These are phyloP conservation scores for Lytechinus pictus DNA, from an alignment of 35 echinoderm and acorn worm genomes.

Conservation along the genomic window DNA sequence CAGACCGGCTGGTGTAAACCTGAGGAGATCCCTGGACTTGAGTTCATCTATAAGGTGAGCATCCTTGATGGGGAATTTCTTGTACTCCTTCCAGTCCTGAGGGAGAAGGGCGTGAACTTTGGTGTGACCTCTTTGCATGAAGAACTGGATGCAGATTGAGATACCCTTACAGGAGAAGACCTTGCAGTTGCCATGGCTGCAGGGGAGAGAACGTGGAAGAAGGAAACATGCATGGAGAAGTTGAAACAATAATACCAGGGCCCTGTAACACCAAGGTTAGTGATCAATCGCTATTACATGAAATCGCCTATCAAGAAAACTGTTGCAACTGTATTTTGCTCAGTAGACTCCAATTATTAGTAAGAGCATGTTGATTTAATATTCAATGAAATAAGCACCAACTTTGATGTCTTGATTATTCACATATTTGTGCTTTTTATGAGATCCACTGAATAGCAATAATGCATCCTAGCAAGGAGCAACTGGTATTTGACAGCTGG, in stretches of 20 bases:
- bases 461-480: too few relatives aligned
- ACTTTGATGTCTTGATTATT: too few relatives aligned
- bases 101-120: conserved; percentile 67
- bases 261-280: too few relatives aligned
- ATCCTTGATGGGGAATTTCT: conserved; percentile 59
- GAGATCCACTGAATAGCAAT: too few relatives aligned
- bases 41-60: conserved; percentile 57
- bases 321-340: not conserved
- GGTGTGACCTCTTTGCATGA: conserved; percentile 60
- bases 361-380: not conserved
- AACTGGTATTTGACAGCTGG: too few relatives aligned
- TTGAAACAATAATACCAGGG: not conserved
- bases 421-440: too few relatives aligned
- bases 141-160: conserved; percentile 64
- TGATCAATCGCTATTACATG: not conserved
- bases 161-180: conserved; percentile 70
- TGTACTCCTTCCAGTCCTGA: conserved; percentile 24
- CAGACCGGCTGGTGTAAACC: conserved; percentile 58
- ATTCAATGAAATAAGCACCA: not conserved
- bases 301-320: not conserved
- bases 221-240: not conserved
- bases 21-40: conserved; percentile 56
- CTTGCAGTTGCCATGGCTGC: conserved; percentile 59
- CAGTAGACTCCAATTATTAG: not conserved
- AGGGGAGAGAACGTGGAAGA: not conserved